phyloP scores from a whole-genome alignment of 2,797 vertebrate species.

The Pangasius sanitwongsei region DNA sequence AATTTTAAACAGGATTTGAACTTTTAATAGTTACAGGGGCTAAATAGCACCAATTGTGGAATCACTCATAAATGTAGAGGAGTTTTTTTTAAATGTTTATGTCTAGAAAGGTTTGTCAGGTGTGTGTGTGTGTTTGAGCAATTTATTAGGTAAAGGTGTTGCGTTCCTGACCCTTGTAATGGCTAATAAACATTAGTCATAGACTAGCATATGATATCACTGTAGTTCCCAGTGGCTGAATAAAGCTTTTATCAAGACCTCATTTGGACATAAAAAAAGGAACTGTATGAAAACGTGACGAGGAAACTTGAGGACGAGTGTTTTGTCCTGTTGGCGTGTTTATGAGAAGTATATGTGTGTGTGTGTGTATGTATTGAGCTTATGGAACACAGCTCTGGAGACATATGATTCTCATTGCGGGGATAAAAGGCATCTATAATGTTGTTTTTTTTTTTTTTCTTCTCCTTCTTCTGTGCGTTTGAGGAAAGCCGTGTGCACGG shows the following conservation, averaged over 20 bases:
- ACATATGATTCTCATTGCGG: constrained; percentile 58
- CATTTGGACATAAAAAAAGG: too few relatives aligned
- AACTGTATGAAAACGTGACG: too few relatives aligned
- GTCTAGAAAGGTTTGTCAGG: background rate
- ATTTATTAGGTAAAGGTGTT: background rate
- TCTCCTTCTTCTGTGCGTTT: constrained; percentile 46
- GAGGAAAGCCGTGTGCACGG: constrained; percentile 27
- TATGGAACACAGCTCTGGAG: constrained; percentile 30
- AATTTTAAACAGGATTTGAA: too few relatives aligned
- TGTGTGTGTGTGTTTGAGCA: background rate
- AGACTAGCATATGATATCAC: background rate
- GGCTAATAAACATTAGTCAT: background rate
- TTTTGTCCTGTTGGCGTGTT: background rate
- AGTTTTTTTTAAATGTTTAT: background rate
- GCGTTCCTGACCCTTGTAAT: background rate
- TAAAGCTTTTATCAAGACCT: background rate
- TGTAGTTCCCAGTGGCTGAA: background rate
- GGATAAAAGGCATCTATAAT: constrained; percentile 58
- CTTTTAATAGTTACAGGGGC: background rate
- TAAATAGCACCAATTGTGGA: background rate
- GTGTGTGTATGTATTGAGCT: constrained; percentile 13
- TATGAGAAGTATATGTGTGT: too few relatives aligned
- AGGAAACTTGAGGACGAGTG: too few relatives aligned
- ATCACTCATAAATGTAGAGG: background rate
- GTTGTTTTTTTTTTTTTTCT: constrained; percentile 35